These are phyloP conservation scores for Dynastes hyllus DNA, from an alignment of 2,888 invertebrate genomes.

Conservation along the genomic window DNA sequence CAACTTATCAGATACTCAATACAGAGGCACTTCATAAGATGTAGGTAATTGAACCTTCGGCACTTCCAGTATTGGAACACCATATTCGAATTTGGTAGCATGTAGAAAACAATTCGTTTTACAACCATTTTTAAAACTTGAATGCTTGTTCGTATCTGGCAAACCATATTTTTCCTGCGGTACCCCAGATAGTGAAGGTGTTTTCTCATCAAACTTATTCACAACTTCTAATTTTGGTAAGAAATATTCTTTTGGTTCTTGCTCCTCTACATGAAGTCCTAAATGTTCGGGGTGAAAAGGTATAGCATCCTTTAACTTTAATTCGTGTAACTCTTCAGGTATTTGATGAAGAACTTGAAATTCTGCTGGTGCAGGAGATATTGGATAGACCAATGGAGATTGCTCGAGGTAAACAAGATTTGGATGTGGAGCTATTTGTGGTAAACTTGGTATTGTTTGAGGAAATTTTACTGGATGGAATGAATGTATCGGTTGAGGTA, in stretches of 20 bases:
- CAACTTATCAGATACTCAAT: background rate
- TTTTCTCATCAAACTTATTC: background rate
- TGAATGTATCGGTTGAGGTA: background rate
- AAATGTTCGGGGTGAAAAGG: background rate
- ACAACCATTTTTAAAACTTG: background rate
- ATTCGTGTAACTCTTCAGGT: background rate
- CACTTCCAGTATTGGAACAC: conserved; percentile 27
- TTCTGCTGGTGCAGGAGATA: background rate
- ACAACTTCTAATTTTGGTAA: conserved; percentile 5
- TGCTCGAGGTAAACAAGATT: background rate
- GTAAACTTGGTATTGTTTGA: background rate
- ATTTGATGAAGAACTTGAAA: background rate
- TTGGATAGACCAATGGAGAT: background rate
- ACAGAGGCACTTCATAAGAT: conserved; percentile 36
- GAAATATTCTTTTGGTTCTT: background rate
- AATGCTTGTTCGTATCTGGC: background rate
- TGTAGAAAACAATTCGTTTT: background rate
- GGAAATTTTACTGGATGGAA: background rate
- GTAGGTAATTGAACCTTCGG: background rate
- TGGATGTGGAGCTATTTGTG: background rate
- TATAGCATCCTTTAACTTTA: conserved; percentile 2
- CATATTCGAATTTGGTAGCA: conserved; percentile 16
- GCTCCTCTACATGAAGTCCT: background rate
- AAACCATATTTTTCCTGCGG: background rate
- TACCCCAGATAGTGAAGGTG: background rate